Evolutionary conservation across 2,113 vertebrate genomes (phyloP).

Genomic region (Heloderma charlesbogerti): DNA sequence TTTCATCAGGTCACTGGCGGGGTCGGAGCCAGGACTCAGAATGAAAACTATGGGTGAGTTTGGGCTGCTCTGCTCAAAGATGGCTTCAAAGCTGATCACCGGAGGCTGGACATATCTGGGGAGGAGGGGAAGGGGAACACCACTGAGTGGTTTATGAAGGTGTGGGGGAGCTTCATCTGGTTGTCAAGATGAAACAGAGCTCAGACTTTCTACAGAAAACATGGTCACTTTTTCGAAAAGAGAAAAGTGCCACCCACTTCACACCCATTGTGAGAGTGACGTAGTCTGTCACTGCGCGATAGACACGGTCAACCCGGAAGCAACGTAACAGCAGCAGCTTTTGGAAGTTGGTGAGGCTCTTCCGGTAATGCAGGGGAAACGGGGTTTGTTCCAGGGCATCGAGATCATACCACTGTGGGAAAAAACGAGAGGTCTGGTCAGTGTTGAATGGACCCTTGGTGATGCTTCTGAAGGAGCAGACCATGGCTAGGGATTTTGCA

Average conservation of each 20-base stretch:
- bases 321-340: constrained; percentile 91
- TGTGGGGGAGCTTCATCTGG: neutral
- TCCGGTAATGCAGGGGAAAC: constrained; percentile 83
- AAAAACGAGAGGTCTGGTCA: neutral
- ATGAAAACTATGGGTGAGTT: constrained; percentile 94
- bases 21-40: constrained; percentile 94
- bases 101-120: constrained; percentile 94
- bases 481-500: neutral
- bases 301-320: constrained; percentile 93
- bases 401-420: constrained; percentile 88
- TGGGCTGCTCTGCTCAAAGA: constrained; percentile 92
- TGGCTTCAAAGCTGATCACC: constrained; percentile 89
- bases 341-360: constrained; percentile 86
- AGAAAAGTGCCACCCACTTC: constrained; percentile 79
- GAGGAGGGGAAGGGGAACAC: neutral
- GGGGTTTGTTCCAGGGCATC: constrained; percentile 87
- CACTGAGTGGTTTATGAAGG: too few relatives aligned
- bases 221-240: accelerated
- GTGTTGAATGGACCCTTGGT: neutral
- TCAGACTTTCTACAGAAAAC: neutral
- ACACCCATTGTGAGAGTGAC: constrained; percentile 88
- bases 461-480: neutral
- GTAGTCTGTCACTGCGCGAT: constrained; percentile 91
- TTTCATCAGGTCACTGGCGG: constrained; percentile 91
- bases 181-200: too few relatives aligned